Evolutionary conservation across 53 echinoderm and acorn worm species (phyloP).

Genomic region (Stichopus horrens): DNA sequence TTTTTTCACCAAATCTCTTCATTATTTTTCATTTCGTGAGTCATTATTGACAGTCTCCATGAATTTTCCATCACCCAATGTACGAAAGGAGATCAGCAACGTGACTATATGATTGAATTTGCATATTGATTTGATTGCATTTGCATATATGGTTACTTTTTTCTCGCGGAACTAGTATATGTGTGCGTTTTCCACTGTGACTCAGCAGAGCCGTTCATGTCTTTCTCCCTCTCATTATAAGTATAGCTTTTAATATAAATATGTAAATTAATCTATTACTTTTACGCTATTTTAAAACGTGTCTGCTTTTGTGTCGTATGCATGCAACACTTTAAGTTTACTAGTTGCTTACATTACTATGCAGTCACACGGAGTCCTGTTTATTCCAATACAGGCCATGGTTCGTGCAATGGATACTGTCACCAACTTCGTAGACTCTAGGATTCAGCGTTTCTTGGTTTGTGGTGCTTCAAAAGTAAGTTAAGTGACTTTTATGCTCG

Average conservation of each 20-base stretch:
- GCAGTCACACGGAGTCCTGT: background rate
- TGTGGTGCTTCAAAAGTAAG: constrained; percentile 55
- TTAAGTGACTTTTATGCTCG: background rate
- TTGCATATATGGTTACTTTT: no score
- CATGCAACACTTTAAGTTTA: background rate
- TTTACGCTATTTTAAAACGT: background rate
- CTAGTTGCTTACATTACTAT: background rate
- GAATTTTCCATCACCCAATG: background rate
- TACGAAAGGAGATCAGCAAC: no score
- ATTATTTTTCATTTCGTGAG: background rate
- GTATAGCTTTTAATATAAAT: background rate
- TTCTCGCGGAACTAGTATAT: no score
- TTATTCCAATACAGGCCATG: constrained; percentile 39
- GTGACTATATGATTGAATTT: no score
- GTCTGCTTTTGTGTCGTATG: background rate
- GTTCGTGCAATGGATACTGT: constrained; percentile 58
- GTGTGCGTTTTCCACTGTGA: no score
- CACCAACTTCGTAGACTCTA: constrained; percentile 35
- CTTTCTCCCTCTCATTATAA: no score
- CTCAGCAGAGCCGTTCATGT: no score
- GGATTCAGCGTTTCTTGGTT: constrained; percentile 39
- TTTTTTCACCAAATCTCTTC: background rate
- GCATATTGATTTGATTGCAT: no score
- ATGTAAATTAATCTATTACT: no score
- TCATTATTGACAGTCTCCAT: background rate